Conservation (phyloP, 2,888 invertebrate species). For the Caradrina clavipalpis region DNA sequence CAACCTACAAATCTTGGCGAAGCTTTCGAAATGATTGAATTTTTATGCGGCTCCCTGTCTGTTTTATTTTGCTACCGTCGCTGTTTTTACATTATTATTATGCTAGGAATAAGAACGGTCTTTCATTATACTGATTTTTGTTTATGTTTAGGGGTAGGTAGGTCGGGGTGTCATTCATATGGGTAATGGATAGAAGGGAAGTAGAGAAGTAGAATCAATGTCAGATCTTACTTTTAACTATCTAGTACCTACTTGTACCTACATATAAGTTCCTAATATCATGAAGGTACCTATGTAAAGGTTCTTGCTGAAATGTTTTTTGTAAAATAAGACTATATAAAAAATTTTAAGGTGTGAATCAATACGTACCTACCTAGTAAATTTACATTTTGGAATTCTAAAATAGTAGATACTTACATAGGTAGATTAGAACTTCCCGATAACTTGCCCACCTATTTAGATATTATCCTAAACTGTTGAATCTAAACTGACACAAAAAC, state of each 20-base stretch:
- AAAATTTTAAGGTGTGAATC: too few relatives aligned
- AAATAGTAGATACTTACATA: background rate
- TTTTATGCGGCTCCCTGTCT: slow-evolving; percentile 69
- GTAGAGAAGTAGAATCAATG: too few relatives aligned
- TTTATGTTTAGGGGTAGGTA: slow-evolving; percentile 18
- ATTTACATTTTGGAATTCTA: too few relatives aligned
- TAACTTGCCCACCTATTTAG: background rate
- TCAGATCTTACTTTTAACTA: too few relatives aligned
- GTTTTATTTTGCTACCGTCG: slow-evolving; percentile 56
- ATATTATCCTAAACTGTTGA: background rate
- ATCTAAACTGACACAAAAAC: slow-evolving; percentile 1
- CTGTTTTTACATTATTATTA: slow-evolving; percentile 58
- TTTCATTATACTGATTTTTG: slow-evolving; percentile 38
- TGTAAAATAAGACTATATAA: too few relatives aligned
- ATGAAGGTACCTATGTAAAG: too few relatives aligned
- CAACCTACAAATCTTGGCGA: slow-evolving; percentile 72
- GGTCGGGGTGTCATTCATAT: slow-evolving; percentile 18
- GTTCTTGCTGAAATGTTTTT: too few relatives aligned
- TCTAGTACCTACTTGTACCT: too few relatives aligned
- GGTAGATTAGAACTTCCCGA: background rate
- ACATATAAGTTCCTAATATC: too few relatives aligned
- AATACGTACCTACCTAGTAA: too few relatives aligned
- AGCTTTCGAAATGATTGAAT: slow-evolving; percentile 79
- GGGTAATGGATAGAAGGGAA: background rate
- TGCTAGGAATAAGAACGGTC: slow-evolving; percentile 37